Evolutionary conservation across 1,140 invertebrate species (phyloP).

Genomic region (Reticulitermes speratus): DNA sequence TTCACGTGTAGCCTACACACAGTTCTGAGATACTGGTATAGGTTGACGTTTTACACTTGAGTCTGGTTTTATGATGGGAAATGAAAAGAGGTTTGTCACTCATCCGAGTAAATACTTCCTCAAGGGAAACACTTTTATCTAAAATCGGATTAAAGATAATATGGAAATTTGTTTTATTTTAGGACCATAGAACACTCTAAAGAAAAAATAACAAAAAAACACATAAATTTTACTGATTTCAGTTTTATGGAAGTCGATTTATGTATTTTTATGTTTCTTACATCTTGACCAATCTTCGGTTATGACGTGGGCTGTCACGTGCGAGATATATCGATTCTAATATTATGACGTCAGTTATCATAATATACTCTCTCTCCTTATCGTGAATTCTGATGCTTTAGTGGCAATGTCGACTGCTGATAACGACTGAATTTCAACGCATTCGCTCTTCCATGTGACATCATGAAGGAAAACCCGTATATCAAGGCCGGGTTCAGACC

Average conservation of each 20-base stretch:
- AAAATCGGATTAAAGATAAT: conserved; percentile 15
- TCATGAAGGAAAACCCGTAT: too few relatives aligned
- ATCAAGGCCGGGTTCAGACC: too few relatives aligned
- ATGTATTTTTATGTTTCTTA: background rate
- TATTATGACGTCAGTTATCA: background rate
- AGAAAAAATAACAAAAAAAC: background rate
- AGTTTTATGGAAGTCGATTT: conserved; percentile 10
- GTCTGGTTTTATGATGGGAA: background rate
- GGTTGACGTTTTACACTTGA: background rate
- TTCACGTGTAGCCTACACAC: too few relatives aligned
- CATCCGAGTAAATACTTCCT: conserved; percentile 7
- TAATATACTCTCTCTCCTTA: background rate
- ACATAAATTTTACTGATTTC: background rate
- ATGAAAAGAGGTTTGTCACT: background rate
- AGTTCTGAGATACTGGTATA: background rate
- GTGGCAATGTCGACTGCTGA: background rate
- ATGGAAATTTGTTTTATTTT: conserved; percentile 11
- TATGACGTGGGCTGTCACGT: background rate
- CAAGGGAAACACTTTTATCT: conserved; percentile 12
- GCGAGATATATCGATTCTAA: conserved; percentile 18
- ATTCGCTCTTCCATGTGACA: too few relatives aligned
- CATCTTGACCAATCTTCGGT: background rate
- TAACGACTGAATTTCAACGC: background rate
- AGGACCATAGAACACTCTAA: background rate
- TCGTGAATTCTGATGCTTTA: conserved; percentile 11